Percentiles rank a stretch among this genome's conserved stretches.
phyloP scores from a whole-genome alignment of 2,888 invertebrate species.

The Uropetala carovei region DNA sequence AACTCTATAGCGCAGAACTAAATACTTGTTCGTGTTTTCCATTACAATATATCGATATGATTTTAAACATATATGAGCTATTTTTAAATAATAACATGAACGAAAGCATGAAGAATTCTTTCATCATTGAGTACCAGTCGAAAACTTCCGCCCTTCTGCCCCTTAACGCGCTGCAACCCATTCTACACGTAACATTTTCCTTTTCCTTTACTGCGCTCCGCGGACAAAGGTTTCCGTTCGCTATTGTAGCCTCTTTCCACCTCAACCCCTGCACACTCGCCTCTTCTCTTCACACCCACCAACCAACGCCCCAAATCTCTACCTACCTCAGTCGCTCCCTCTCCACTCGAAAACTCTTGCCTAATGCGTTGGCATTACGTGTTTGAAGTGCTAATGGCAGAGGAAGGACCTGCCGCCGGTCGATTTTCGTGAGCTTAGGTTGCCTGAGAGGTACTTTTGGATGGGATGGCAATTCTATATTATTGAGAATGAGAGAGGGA shows the following conservation, averaged over 20 bases:
- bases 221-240: conserved; percentile 16
- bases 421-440: conserved; percentile 20
- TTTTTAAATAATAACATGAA: no score
- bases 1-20: no score
- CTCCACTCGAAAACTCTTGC: background rate
- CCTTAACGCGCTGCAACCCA: background rate
- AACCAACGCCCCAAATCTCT: background rate
- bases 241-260: conserved; percentile 21
- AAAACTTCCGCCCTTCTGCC: background rate
- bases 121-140: background rate
- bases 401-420: background rate
- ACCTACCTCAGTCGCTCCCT: background rate
- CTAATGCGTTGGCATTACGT: conserved; percentile 54
- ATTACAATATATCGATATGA: no score
- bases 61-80: no score
- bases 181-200: conserved; percentile 13
- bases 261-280: no score
- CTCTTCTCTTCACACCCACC: background rate
- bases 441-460: background rate
- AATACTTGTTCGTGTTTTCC: no score
- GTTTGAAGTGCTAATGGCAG: conserved; percentile 47
- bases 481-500: background rate
- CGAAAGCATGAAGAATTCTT: no score
- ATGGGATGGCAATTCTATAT: background rate
- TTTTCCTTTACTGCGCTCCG: background rate